Base-by-base conservation (phyloP, 2,888 invertebrate genomes). In the Ectobius pallidus region DNA sequence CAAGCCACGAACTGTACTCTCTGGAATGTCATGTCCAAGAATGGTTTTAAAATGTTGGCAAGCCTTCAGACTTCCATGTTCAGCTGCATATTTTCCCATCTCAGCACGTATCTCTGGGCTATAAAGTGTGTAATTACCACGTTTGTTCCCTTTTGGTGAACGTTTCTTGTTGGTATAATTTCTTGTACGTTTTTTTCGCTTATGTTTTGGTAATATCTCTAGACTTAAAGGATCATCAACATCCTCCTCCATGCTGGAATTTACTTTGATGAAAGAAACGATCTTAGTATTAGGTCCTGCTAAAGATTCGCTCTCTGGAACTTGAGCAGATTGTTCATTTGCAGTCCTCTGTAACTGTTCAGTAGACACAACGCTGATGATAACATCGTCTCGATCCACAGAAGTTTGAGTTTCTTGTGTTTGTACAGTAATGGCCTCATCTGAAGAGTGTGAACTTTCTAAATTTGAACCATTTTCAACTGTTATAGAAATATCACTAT, bases 1-100 rank as follows among this genome's bases (percentile, higher is more conserved):
- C 18, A 80, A 73, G 3, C 79, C 79, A 42, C 80, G 76, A 7
- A 80, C 77, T 11, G 80, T 80, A 69, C 79, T 79, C 69, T 79
- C 79, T 0, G 80, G 79, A 49, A 80, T 75, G 7, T 78, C 77
- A 62, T 77, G 75, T 18, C 78, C 79, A 0, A 77, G 74, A 49
- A 75, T 70, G 11, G 76, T 73, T 55, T 77, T 77, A 65, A 79
- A 79, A 71, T 79, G 72, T n/a, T 75, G 69, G 46, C 77, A 75
- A 6, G 80, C 77, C 55, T 78, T 73, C 39, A 77, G 74, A 71
- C 77, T 79, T 7, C 80, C 79, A 68, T 79, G 77, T 34, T 79
- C 78, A 27, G 77, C 77, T 11, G 80, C 80, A 74, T 78, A 80
- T 27, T 74, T 74, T 39, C 78, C 78, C 44, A 78, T 75, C 75